Evolutionary conservation across 2,888 invertebrate species (phyloP).

Genomic region (Cheilosia vulpina): DNA sequence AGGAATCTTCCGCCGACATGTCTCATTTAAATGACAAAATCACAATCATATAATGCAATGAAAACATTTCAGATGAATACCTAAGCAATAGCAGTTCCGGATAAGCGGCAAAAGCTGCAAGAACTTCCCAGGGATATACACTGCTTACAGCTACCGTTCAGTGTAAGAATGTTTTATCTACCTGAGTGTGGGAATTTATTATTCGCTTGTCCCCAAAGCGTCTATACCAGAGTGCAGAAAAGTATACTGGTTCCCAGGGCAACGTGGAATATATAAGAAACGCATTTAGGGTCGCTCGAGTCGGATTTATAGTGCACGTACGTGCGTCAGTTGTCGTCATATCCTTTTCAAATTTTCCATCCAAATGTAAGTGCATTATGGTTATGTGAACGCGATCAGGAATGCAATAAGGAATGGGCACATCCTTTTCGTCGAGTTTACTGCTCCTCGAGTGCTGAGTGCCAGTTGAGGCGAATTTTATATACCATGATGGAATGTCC

Average conservation of each 20-base stretch:
- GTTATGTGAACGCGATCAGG: constrained; percentile 25
- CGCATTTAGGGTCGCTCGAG: constrained; percentile 33
- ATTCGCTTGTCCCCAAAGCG: constrained; percentile 57
- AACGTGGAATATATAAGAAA: constrained; percentile 12
- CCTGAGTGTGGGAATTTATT: constrained; percentile 43
- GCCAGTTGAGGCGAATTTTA: background rate
- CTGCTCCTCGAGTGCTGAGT: background rate
- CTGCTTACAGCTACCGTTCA: constrained; percentile 10
- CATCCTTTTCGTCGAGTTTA: background rate
- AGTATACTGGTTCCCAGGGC: constrained; percentile 8
- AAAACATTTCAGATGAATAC: constrained; percentile 71
- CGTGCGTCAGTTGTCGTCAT: constrained; percentile 2
- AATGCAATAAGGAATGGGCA: constrained; percentile 19
- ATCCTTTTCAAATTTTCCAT: constrained; percentile 56
- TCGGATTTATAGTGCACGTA: constrained; percentile 25
- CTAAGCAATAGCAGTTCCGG: constrained; percentile 41
- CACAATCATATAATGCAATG: constrained; percentile 70
- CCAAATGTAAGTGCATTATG: constrained; percentile 54
- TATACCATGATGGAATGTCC: too few relatives aligned
- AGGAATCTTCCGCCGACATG: constrained; percentile 46
- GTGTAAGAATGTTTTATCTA: constrained; percentile 28
- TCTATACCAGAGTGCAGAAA: constrained; percentile 31
- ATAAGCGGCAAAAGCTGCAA: constrained; percentile 18
- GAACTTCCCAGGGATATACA: constrained; percentile 3
- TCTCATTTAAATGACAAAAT: constrained; percentile 75